phyloP scores from a whole-genome alignment of 2,888 invertebrate species.

The Meloe dianella region DNA sequence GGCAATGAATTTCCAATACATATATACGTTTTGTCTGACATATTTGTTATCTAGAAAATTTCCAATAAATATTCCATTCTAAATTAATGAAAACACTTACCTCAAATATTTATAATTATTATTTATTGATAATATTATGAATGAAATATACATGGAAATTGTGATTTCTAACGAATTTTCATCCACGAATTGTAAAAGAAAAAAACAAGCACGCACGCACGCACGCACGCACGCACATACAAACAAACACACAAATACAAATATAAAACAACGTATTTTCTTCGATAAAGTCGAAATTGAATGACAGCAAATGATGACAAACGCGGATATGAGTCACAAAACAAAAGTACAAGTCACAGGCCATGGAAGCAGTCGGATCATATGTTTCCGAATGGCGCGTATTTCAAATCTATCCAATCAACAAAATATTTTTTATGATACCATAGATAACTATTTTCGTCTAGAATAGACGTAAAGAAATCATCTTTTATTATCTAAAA shows the following conservation, averaged over 20 bases:
- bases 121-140: no score
- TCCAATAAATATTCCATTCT: neutral
- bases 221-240: neutral
- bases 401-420: conserved; percentile 10
- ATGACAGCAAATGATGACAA: conserved; percentile 28
- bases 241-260: conserved; percentile 22
- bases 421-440: neutral
- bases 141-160: neutral
- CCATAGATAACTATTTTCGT: no score
- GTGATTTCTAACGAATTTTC: neutral
- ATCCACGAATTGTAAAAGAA: no score
- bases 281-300: no score
- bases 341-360: conserved; percentile 31
- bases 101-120: neutral
- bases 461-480: no score
- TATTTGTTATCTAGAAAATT: neutral
- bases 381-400: conserved; percentile 28
- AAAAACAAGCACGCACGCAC: conserved; percentile 21
- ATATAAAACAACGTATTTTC: conserved; percentile 38
- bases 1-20: conserved; percentile 6
- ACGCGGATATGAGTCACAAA: conserved; percentile 30
- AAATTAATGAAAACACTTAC: neutral
- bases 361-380: conserved; percentile 15
- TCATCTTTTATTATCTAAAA: no score
- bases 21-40: neutral